phyloP scores from a whole-genome alignment of 2,888 invertebrate species.

The Acleris sparsana region DNA sequence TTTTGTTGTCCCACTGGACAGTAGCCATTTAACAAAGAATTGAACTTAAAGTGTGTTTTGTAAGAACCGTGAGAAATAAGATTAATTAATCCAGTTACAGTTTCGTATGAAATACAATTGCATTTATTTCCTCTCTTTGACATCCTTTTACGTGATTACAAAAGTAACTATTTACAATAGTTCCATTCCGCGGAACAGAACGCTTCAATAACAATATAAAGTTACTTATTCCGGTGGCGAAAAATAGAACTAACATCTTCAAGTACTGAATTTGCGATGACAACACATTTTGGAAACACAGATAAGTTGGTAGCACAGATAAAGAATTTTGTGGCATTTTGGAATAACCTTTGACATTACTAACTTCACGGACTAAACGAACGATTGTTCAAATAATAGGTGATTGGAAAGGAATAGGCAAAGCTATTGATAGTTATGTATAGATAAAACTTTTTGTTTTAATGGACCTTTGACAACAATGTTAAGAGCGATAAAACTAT shows the following conservation, averaged over 20 bases:
- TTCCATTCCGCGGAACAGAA: conserved; percentile 10
- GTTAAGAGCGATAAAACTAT: too few relatives aligned
- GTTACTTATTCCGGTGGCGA: conserved; percentile 5
- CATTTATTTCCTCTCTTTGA: conserved; percentile 4
- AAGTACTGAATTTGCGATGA: background rate
- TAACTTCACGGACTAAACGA: conserved; percentile 5
- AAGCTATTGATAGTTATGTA: background rate
- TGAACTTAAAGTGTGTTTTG: too few relatives aligned
- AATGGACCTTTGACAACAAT: too few relatives aligned
- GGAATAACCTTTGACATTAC: conserved; percentile 17
- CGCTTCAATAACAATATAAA: conserved; percentile 5
- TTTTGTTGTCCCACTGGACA: too few relatives aligned
- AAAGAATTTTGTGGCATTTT: conserved; percentile 17
- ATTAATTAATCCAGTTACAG: too few relatives aligned
- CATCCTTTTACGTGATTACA: conserved; percentile 17
- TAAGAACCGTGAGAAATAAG: too few relatives aligned
- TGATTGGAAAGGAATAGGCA: conserved; percentile 11
- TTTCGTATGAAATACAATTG: too few relatives aligned
- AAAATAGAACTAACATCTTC: background rate
- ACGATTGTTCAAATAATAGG: conserved; percentile 2
- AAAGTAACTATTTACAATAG: conserved; percentile 8
- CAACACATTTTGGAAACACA: background rate
- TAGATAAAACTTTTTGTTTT: background rate
- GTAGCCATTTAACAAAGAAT: too few relatives aligned
- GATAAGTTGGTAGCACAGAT: conserved; percentile 6